Evolutionary conservation across 2,797 vertebrate genomes (phyloP).

Genomic region (Heterohyrax brucei): DNA sequence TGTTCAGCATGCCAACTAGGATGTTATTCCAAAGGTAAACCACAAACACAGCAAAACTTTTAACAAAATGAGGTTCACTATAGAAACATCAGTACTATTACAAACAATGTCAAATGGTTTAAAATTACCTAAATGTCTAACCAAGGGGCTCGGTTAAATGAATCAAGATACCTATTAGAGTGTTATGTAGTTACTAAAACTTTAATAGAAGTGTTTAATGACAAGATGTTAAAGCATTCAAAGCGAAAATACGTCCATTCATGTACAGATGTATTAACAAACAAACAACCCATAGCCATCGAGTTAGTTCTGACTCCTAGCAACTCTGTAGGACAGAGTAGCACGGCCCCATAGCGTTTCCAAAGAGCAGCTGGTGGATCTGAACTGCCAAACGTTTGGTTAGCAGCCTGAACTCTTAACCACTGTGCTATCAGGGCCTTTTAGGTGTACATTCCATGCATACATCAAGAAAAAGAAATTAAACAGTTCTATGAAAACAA

Average conservation of each 20-base stretch:
- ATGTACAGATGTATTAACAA: neutral
- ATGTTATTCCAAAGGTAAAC: neutral
- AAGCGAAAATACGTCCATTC: neutral
- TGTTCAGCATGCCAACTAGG: neutral
- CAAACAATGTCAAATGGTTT: conserved; percentile 24
- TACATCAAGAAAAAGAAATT: neutral
- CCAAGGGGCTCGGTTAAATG: neutral
- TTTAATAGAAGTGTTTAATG: neutral
- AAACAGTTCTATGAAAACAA: neutral
- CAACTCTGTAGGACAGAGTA: too few species aligned
- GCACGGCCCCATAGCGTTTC: too few species aligned
- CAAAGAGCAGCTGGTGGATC: too few species aligned
- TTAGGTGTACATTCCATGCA: neutral
- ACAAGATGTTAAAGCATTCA: neutral
- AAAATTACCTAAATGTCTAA: conserved; percentile 5
- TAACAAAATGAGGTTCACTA: neutral
- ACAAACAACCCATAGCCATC: too few species aligned
- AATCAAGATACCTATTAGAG: neutral
- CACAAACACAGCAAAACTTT: conserved; percentile 6
- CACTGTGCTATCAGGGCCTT: too few species aligned
- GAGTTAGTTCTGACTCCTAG: too few species aligned
- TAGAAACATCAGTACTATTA: neutral
- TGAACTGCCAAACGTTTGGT: too few species aligned
- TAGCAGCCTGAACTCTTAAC: too few species aligned
- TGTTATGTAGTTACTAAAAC: neutral